Base-by-base conservation (phyloP, 2,113 vertebrate species). In the Labrus mixtus region DNA sequence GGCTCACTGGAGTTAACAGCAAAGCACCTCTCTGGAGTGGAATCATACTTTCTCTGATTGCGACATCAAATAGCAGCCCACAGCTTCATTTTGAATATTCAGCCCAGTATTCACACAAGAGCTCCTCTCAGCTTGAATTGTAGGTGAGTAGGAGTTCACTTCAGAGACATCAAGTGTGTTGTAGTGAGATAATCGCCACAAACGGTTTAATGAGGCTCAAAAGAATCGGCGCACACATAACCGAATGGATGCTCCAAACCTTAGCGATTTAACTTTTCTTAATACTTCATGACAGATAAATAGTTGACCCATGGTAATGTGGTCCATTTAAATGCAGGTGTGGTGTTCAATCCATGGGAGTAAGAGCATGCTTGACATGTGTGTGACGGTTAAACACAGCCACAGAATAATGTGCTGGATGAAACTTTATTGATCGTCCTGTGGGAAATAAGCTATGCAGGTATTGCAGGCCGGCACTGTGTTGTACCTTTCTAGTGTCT, bases 21-120 rank as follows among this genome's bases (percentile, higher is more conserved):
- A 43, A 50, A 72, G 33, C 15, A 17, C 12, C n/a, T 39, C 50
- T 74, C 29, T 16, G 43, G 9, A 72, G 62, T 20, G 29, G 50
- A 69, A 54, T 45, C 1, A 22, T 48, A 56, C 29, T 51, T n/a
- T 37, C 2, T 17, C 19, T 48, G 46, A 48, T 51, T 60, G 37
- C 23, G 50, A 53, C 46, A 65, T 45, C 65, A 61, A 68, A 78
- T 73, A 79, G 65, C 41, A 36, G 39, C 58, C 65, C 20, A 62
- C 63, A 56, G 36, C 36, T 55, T 5, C 20, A 55, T 59, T 88
- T 76, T 71, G 58, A 16, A 58, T 73, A 56, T 58, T 74, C 63
- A 72, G 15, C 48, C 37, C 25, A 45, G 8, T 22, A 29, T 57
- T 71, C 60, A 45, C 17, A 43, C 51, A 53, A 65, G 65, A 62